phyloP scores from a whole-genome alignment of 2,113 vertebrate genomes.

The Pelecanoides urinatrix region DNA sequence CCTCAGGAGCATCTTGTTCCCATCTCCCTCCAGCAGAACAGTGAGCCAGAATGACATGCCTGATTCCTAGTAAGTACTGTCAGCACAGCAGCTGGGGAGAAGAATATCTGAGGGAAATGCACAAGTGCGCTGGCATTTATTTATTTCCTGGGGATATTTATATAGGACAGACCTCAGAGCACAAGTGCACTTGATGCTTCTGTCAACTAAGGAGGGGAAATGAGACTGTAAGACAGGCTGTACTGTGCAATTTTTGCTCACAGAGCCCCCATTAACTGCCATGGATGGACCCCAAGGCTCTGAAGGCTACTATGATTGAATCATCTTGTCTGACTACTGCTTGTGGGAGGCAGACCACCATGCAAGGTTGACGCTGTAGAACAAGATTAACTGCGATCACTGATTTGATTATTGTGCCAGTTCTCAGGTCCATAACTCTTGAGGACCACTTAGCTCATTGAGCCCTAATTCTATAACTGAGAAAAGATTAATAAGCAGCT shows the following conservation, averaged over 20 bases:
- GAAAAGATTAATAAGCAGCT: neutral
- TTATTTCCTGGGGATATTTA: slow-evolving; percentile 73
- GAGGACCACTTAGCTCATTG: neutral
- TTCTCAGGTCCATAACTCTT: neutral
- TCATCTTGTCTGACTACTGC: neutral
- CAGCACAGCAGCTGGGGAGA: slow-evolving; percentile 67
- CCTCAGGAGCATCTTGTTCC: slow-evolving; percentile 63
- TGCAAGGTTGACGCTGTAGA: neutral
- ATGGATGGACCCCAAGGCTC: neutral
- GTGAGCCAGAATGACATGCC: slow-evolving; percentile 54
- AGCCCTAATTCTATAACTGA: neutral
- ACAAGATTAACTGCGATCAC: neutral
- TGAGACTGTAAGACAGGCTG: slow-evolving; percentile 17
- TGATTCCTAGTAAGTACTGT: slow-evolving; percentile 59
- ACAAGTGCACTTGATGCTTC: slow-evolving; percentile 59
- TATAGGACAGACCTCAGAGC: slow-evolving; percentile 65
- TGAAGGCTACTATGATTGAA: neutral
- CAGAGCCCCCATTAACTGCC: neutral
- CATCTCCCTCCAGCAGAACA: slow-evolving; percentile 51
- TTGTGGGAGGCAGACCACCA: neutral
- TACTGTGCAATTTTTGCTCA: neutral
- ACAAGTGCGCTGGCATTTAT: slow-evolving; percentile 64
- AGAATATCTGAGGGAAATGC: slow-evolving; percentile 62
- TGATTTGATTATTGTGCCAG: neutral
- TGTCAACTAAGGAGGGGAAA: slow-evolving; percentile 43